Evolutionary conservation across 2,113 vertebrate species (phyloP).

Genomic region (Cyphomyrus plagiostoma): DNA sequence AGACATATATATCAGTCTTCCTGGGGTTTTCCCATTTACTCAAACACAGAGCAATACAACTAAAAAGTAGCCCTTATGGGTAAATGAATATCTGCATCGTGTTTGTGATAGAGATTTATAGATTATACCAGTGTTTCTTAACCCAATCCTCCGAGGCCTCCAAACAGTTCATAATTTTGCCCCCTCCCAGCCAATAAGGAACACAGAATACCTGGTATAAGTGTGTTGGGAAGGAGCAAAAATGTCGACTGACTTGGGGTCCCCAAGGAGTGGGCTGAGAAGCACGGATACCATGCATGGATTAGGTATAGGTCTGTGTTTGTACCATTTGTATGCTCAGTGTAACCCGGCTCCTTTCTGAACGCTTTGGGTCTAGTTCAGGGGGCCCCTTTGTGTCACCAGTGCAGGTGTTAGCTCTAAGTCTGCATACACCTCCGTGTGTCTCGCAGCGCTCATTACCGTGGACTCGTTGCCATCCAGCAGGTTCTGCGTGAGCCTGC

Average conservation of each 20-base stretch:
- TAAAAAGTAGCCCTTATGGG: neutral
- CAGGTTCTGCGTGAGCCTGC: constrained; percentile 87
- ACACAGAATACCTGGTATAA: neutral
- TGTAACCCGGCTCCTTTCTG: neutral
- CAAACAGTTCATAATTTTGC: neutral
- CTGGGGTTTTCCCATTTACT: neutral
- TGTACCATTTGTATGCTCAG: neutral
- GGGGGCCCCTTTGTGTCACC: neutral
- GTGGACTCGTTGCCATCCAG: constrained; percentile 88
- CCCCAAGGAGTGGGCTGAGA: neutral
- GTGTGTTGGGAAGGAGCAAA: neutral
- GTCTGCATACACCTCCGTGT: neutral
- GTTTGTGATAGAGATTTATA: neutral
- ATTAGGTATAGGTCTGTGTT: neutral
- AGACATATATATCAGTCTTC: neutral
- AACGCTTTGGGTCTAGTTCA: neutral
- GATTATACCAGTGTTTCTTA: neutral
- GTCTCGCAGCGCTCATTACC: constrained; percentile 54
- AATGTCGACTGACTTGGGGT: neutral
- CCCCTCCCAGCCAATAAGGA: neutral
- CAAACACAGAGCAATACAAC: neutral
- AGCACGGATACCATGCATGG: neutral
- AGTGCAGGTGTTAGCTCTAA: neutral
- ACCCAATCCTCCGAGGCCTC: neutral
- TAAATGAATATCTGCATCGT: neutral